These are phyloP conservation scores for Onychomys torridus DNA, from an alignment of 2,797 vertebrate species.

Conservation along the genomic window DNA sequence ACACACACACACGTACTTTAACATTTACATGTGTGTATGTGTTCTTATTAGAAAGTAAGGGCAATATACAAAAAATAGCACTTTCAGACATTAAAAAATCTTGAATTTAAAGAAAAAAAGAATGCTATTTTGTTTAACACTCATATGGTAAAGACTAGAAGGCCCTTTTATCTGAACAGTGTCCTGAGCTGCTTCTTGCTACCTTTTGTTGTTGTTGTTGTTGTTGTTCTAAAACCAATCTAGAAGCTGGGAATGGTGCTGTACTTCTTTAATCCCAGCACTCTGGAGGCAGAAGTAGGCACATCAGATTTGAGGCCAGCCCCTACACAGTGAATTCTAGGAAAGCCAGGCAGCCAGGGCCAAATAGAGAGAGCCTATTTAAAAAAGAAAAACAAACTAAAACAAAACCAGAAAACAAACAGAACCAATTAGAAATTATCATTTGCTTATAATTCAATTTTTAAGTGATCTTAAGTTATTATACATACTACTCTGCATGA, in stretches of 20 bases:
- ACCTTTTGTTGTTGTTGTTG: neutral
- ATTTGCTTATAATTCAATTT: neutral
- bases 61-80: neutral
- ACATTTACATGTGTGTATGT: neutral
- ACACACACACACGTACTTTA: neutral
- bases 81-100: constrained; percentile 16
- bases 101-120: constrained; percentile 20
- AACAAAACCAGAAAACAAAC: neutral
- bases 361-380: neutral
- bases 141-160: neutral
- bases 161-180: neutral
- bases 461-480: constrained; percentile 5
- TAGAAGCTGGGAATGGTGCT: neutral
- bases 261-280: neutral
- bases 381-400: neutral
- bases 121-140: neutral
- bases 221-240: constrained; percentile 43
- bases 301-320: neutral
- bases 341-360: neutral
- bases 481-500: neutral
- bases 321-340: neutral
- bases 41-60: neutral
- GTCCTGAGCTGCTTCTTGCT: neutral
- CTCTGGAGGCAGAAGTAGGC: neutral
- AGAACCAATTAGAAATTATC: neutral